Evolutionary conservation across 53 echinoderm and acorn worm genomes (phyloP).

Genomic region (Crossaster papposus): DNA sequence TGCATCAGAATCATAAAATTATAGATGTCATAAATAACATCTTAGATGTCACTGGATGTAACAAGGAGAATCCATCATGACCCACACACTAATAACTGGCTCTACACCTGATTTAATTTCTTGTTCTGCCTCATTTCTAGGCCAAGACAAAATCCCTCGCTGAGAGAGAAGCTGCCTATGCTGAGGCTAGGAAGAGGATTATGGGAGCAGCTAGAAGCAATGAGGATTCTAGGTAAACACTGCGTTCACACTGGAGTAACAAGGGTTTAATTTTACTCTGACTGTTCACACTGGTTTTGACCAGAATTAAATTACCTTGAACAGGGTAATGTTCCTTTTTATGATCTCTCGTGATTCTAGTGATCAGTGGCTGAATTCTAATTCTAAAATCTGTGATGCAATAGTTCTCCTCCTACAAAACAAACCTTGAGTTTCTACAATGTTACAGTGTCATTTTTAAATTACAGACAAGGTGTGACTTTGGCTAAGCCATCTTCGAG

Average conservation of each 20-base stretch:
- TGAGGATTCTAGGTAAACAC: constrained; percentile 30
- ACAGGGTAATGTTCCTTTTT: too few relatives aligned
- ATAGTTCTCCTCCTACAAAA: too few relatives aligned
- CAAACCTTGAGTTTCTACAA: too few relatives aligned
- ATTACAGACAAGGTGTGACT: constrained; percentile 6
- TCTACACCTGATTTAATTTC: not conserved
- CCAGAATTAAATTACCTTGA: too few relatives aligned
- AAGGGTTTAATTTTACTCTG: not conserved
- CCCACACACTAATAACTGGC: too few relatives aligned
- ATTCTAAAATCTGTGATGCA: too few relatives aligned
- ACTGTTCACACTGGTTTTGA: not conserved
- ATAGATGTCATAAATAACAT: too few relatives aligned
- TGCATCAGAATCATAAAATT: too few relatives aligned
- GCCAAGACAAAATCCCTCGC: constrained; percentile 81
- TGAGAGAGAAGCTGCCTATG: constrained; percentile 92
- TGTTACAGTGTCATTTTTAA: not conserved
- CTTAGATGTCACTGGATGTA: too few relatives aligned
- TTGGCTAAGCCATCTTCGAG: constrained; percentile 5
- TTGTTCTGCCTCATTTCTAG: constrained; percentile 40
- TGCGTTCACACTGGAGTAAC: not conserved
- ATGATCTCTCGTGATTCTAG: too few relatives aligned
- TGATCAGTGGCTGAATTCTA: too few relatives aligned
- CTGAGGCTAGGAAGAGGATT: constrained; percentile 85
- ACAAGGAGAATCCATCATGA: too few relatives aligned
- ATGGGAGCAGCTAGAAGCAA: constrained; percentile 80